A percentile compares a stretch with the other conserved stretches of the same genome.
These are phyloP conservation scores for Drosophila arawakana DNA, from an alignment of 1,140 invertebrate genomes.

Conservation along the genomic window DNA sequence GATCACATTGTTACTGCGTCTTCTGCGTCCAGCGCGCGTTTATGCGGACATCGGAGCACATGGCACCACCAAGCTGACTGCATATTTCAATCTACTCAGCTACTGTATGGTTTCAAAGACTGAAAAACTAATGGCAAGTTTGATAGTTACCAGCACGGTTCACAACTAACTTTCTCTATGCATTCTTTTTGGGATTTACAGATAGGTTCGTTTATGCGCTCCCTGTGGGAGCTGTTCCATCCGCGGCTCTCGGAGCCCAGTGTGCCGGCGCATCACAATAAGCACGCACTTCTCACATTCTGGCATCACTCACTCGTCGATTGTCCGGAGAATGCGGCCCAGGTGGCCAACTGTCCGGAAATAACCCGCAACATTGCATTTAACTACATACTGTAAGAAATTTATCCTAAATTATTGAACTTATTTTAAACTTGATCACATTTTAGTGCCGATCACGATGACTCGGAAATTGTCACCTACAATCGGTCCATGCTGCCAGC, in stretches of 20 bases:
- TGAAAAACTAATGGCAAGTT: constrained; percentile 95
- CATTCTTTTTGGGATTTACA: constrained; percentile 78
- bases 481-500: constrained; percentile 97
- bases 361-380: constrained; percentile 93
- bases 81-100: constrained; percentile 95
- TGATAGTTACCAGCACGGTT: constrained; percentile 30
- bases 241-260: constrained; percentile 97
- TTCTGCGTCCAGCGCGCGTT: constrained; percentile 92
- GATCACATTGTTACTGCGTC: constrained; percentile 90
- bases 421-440: constrained; percentile 4
- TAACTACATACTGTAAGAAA: constrained; percentile 96
- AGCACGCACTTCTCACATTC: constrained; percentile 95
- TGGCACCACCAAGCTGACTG: constrained; percentile 95
- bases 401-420: not conserved
- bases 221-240: constrained; percentile 97
- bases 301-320: constrained; percentile 97
- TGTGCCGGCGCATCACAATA: constrained; percentile 97
- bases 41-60: constrained; percentile 94
- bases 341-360: constrained; percentile 93
- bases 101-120: constrained; percentile 95
- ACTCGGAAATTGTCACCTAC: constrained; percentile 96
- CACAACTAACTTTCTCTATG: constrained; percentile 32
- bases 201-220: constrained; percentile 95
- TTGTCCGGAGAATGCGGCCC: constrained; percentile 95
- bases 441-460: constrained; percentile 95